phyloP scores from a whole-genome alignment of 2,113 vertebrate genomes.

The Lanius collurio region DNA sequence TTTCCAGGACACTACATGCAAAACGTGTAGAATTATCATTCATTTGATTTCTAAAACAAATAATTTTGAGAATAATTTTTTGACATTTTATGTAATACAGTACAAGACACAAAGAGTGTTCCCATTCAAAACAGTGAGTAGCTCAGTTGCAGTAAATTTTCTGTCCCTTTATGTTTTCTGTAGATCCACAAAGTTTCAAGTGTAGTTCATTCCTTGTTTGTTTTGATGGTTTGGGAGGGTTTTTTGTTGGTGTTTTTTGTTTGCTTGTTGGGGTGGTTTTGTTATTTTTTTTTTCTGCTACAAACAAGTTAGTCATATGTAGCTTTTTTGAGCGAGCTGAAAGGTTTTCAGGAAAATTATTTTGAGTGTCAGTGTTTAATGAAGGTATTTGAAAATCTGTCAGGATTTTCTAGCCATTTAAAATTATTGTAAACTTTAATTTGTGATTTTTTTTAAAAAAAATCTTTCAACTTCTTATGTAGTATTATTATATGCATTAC shows the following conservation, averaged over 20 bases:
- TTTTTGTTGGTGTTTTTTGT: not conserved
- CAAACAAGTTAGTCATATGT: fast-evolving
- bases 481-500: fast-evolving
- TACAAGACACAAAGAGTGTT: no score
- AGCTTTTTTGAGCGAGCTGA: not conserved
- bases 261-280: not conserved
- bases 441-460: not conserved
- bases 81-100: not conserved
- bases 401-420: fast-evolving
- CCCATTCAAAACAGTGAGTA: not conserved
- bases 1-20: fast-evolving
- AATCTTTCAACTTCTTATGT: fast-evolving
- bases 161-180: not conserved
- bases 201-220: not conserved
- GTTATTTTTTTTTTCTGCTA: fast-evolving
- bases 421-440: not conserved
- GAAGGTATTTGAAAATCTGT: not conserved
- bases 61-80: not conserved
- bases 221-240: not conserved
- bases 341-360: not conserved
- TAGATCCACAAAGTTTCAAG: no score
- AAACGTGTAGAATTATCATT: not conserved
- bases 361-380: not conserved
- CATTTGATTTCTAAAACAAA: not conserved
- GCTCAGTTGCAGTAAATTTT: not conserved